Conservation (phyloP, 2,797 vertebrate genomes). For the Pangasius djambal region DNA sequence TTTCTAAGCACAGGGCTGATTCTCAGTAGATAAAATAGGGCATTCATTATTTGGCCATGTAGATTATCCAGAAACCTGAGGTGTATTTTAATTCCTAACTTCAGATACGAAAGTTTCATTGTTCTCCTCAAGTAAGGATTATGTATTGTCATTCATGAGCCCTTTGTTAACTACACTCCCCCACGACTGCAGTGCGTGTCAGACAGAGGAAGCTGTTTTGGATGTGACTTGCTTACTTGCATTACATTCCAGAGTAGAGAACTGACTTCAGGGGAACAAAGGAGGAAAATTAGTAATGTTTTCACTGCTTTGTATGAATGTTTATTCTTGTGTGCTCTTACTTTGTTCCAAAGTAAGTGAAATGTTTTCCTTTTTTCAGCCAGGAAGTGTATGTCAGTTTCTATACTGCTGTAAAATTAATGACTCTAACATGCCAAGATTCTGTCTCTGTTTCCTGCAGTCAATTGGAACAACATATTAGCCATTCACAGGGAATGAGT, state of each 20-base stretch:
- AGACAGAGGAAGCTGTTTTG: conserved; percentile 12
- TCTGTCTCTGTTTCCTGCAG: background rate
- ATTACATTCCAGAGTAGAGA: background rate
- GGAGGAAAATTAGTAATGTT: background rate
- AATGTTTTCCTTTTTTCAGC: background rate
- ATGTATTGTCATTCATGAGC: conserved; percentile 3
- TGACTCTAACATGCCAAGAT: background rate
- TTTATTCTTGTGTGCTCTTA: background rate
- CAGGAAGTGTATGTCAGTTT: background rate
- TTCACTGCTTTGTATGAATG: background rate
- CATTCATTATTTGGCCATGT: background rate
- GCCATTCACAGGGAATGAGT: background rate
- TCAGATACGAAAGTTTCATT: background rate
- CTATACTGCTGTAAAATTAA: background rate
- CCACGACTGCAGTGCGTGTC: background rate
- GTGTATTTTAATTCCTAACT: background rate
- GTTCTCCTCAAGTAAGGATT: background rate
- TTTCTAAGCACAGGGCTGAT: background rate
- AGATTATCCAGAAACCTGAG: background rate
- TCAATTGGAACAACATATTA: background rate
- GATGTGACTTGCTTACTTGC: background rate
- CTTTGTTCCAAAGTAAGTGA: background rate
- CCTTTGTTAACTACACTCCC: background rate
- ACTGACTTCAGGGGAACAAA: background rate
- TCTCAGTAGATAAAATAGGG: background rate